Evolutionary conservation across 2,888 invertebrate genomes (phyloP), one percentile per base, ranked within the genome.

Genomic region (Leucoma salicis): DNA sequence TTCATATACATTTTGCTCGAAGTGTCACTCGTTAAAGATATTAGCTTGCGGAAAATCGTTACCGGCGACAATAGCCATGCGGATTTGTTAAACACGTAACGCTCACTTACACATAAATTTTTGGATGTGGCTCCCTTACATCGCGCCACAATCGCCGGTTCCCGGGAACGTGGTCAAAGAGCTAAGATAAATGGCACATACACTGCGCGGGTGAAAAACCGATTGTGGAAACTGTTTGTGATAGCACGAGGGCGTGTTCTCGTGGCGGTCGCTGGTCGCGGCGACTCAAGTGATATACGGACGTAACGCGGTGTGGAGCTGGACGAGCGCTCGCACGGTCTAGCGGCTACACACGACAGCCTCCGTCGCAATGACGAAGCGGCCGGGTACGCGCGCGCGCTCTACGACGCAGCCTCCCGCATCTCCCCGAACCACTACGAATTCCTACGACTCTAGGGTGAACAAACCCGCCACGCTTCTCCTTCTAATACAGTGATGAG

Each of bases 61-160:
- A 76, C 72, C 70, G 69, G 63, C 65, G 62, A 72, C 66, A 72
- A 76, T 76, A 64, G 67, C 71, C 78, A 75, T 78, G 76, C 74
- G 73, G 73, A 67, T 62, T 68, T 71, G 60, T 63, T 64, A 65
- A 68, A 74, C 74, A 78, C 72, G 71, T 74, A 83, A 77, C 80
- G 77, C 81, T 80, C 78, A 88, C 88, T 89, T 88, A 88, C 88
- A 89, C 88, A 88, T 88, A 72, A 70, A 82, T 81, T 83, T 78
- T 78, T 79, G 78, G 78, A 78, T 75, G 78, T 80, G 76, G 80
- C 76, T 83, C 77, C 80, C 77, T 86, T 78, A 88, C 88, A 88
- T 88, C 78, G 84, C 88, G 86, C 88, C 87, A 85, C 79, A 94
- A 94, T 66, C 91, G 95, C 71, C 93, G 95, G 68, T 92, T 94